These are phyloP conservation scores for Tetragonula clypearis DNA, from an alignment of 1,140 invertebrate genomes.

Conservation along the genomic window DNA sequence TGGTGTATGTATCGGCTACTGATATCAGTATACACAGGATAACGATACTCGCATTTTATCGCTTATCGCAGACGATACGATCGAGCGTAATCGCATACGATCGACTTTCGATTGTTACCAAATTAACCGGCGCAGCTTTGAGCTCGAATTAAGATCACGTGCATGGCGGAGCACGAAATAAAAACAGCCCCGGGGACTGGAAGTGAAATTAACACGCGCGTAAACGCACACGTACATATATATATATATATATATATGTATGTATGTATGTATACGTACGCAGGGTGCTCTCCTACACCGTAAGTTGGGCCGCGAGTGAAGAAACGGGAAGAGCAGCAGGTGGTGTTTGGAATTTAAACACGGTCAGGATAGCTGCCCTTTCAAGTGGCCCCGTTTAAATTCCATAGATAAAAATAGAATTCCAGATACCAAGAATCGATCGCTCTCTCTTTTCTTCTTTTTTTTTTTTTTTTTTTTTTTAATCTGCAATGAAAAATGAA, in stretches of 20 bases:
- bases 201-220: constrained; percentile 36
- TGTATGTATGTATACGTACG: too few relatives aligned
- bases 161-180: constrained; percentile 51
- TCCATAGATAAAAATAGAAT: neutral
- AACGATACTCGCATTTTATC: constrained; percentile 42
- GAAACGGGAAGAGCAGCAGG: constrained; percentile 54
- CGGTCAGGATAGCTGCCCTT: neutral
- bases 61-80: constrained; percentile 30
- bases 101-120: constrained; percentile 60
- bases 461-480: too few relatives aligned
- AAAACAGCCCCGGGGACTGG: constrained; percentile 50
- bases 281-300: neutral
- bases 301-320: neutral
- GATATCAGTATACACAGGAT: neutral
- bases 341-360: constrained; percentile 51
- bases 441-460: neutral
- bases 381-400: constrained; percentile 18
- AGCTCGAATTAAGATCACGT: constrained; percentile 55
- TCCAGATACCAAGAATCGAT: neutral
- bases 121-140: constrained; percentile 48
- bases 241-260: too few relatives aligned
- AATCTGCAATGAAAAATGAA: too few relatives aligned
- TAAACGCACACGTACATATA: neutral
- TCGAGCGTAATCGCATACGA: constrained; percentile 16
- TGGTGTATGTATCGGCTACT: too few relatives aligned